Evolutionary conservation across 1,140 invertebrate genomes (phyloP), one percentile per base, ranked within the genome.

Genomic region (Bombyx mandarina): DNA sequence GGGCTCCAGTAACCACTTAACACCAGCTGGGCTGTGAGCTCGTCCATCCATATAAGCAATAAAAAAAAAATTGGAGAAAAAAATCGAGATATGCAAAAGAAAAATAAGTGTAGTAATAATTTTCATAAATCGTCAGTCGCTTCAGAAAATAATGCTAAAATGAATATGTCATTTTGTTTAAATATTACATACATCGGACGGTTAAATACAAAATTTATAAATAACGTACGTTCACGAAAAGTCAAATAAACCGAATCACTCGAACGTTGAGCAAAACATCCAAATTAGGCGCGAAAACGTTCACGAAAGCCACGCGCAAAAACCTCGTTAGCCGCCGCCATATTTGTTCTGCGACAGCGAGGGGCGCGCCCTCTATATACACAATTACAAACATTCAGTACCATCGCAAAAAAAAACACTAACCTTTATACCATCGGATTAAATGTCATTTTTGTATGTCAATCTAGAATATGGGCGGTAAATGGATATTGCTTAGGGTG

Each of bases 281-380:
- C 70, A 82, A 85, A 85, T 81, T 81, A 85, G 82, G 82, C 82
- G 82, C 79, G 79, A 85, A 85, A 82, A 82, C 77, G 74, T 73
- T 80, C 79, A 82, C 82, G 77, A 77, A 71, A 71, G 71, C 70
- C 68, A 64, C 71, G 76, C 79, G 79, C 79, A 82, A 85, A 83
- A 85, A 82, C 79, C 77, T 82, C 77, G 82, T 85, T 82, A 85
- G 74, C 74, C 73, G 75, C 69, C 73, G 82, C 82, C 79, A 82
- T 83, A 71, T 85, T 85, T 83, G 79, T 77, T 75, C 78, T 68
- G 75, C 73, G 78, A 81, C 78, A 82, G 77, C 62, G 68, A 72
- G 75, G 79, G 82, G 79, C 73, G 79, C 78, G 74, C 81, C 78
- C 81, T 80, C 79, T 84, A 84, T 84, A 69, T 84, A 84, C 75